Evolutionary conservation across 2,113 vertebrate species (phyloP).

Genomic region (Desmodus rotundus): DNA sequence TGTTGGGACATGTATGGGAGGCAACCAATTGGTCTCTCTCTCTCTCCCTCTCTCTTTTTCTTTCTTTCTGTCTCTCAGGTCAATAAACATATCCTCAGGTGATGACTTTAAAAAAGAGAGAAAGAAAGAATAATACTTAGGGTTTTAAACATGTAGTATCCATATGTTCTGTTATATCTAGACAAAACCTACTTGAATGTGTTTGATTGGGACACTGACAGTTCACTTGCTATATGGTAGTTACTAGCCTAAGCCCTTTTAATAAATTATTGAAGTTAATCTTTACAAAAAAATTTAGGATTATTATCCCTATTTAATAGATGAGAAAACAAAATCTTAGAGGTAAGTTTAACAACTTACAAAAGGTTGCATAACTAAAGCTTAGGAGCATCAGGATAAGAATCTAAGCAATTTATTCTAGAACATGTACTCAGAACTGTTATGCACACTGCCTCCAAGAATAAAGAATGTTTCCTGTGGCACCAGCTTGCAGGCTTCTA

Average conservation of each 20-base stretch:
- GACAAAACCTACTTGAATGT: background rate
- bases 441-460: background rate
- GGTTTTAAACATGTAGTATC: background rate
- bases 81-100: too few relatives aligned
- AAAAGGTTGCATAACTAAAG: background rate
- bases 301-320: background rate
- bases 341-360: background rate
- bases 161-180: background rate
- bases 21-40: too few relatives aligned
- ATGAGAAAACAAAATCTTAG: slow-evolving; percentile 1
- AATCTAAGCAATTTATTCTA: background rate
- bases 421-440: background rate
- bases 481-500: background rate
- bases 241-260: background rate
- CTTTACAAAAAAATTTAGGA: background rate
- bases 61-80: too few relatives aligned
- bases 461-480: background rate
- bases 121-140: background rate
- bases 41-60: too few relatives aligned
- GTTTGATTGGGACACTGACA: background rate
- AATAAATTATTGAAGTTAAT: background rate
- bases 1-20: too few relatives aligned
- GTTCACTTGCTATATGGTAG: background rate
- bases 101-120: background rate
- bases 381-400: background rate